Percentiles rank a stretch among this genome's conserved stretches.
Conservation (phyloP, 1,140 invertebrate species). For the Wiebesia pumilae region DNA sequence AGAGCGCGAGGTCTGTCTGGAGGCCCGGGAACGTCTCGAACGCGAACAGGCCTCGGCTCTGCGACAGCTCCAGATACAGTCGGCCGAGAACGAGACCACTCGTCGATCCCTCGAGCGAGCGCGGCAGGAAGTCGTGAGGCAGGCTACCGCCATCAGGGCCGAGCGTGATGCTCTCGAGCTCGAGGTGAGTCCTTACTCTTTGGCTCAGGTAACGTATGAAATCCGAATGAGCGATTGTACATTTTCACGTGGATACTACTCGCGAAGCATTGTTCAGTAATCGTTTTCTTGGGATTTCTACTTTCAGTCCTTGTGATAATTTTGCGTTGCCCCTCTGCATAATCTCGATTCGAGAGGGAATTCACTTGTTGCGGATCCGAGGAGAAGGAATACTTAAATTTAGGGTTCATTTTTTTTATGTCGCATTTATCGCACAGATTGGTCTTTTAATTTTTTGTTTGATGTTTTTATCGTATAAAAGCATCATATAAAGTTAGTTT, state of each 20-base stretch:
- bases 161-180: slow-evolving; percentile 78
- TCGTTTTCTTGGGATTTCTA: too few relatives aligned
- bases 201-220: background rate
- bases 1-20: slow-evolving; percentile 65
- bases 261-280: too few relatives aligned
- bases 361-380: too few relatives aligned
- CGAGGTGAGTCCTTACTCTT: slow-evolving; percentile 71
- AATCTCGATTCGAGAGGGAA: background rate
- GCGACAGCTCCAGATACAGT: slow-evolving; percentile 76
- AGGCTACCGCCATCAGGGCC: slow-evolving; percentile 77
- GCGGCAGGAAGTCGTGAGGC: slow-evolving; percentile 77
- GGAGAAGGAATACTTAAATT: background rate
- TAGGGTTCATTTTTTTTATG: background rate
- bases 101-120: slow-evolving; percentile 77
- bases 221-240: too few relatives aligned
- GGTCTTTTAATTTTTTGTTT: too few relatives aligned
- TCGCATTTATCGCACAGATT: too few relatives aligned
- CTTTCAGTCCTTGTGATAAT: too few relatives aligned
- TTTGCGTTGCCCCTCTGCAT: too few relatives aligned
- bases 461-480: too few relatives aligned
- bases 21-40: slow-evolving; percentile 63
- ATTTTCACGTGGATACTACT: too few relatives aligned
- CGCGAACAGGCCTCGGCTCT: slow-evolving; percentile 63
- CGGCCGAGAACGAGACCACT: slow-evolving; percentile 77
- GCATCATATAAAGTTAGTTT: too few relatives aligned